Evolutionary conservation across 2,797 vertebrate species (phyloP), one percentile per base, ranked within the genome.

Genomic region (Eupleurogrammus muticus): DNA sequence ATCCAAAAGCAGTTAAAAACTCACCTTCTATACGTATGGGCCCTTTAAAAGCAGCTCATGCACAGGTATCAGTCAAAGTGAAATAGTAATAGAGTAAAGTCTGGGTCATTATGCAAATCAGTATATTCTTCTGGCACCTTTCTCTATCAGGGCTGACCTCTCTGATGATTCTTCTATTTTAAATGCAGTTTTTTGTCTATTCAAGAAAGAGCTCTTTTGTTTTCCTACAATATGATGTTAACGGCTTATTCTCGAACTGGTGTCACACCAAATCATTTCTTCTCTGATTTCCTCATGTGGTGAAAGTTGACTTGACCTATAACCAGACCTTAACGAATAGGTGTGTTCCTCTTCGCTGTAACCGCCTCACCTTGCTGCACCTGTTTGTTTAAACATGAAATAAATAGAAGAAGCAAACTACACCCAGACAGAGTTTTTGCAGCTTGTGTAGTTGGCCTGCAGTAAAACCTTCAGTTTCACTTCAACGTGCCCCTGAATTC

Each of bases 351-450:
- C 54, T 47, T 20, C 35, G 50, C 23, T 38, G 0, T 49, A 24
- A 56, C 52, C 75, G 69, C 59, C 58, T 52, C 69, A n/a, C 71
- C 77, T 70, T 52, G 73, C 74, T 83, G 60, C 81, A 89, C 87
- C 83, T 87, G 85, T 87, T 87, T 46, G 59, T 35, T 9, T 48
- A 50, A 34, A 28, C n/a, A n/a, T n/a, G n/a, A n/a, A 66, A 53
- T 28, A 5, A 46, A 34, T 24, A 9, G 21, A 34, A 23, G n/a
- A n/a, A n/a, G n/a, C n/a, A 40, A 28, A 17, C 58, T 54, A 49
- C 65, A 65, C 51, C 54, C 51, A 44, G 50, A 57, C 77, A 66
- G 57, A 67, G 73, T 54, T 75, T 51, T 55, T 8, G 12, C 9
- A 52, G 40, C 85, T 88, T 90, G 86, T 83, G 83, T 82, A 72